A percentile compares a stretch with the other conserved stretches of the same genome.
Conservation (phyloP, 2,113 vertebrate genomes). For the rat (Rattus norvegicus) region GRCr8 NC_086037.1:53184001-53184500, state of each 20-base stretch:
- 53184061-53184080: not conserved
- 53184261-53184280: no score
- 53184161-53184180: not conserved
- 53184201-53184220: not conserved
- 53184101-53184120: not conserved
- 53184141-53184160: not conserved
- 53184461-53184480: not conserved
- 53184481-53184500: not conserved
- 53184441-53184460: constrained; percentile 4
- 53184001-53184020: not conserved
- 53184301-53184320: not conserved
- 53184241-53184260: no score
- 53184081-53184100: no score
- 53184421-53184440: constrained; percentile 28
- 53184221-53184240: not conserved
- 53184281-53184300: not conserved
- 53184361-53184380: not conserved
- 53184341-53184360: not conserved
- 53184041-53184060: not conserved
- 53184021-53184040: no score
- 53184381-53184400: not conserved
- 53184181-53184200: not conserved
- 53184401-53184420: not conserved
- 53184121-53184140: not conserved
- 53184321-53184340: not conserved